Percentiles rank a stretch among this genome's conserved stretches.
phyloP scores from a whole-genome alignment of 2,113 vertebrate genomes.

The Sinocyclocheilus grahami region DNA sequence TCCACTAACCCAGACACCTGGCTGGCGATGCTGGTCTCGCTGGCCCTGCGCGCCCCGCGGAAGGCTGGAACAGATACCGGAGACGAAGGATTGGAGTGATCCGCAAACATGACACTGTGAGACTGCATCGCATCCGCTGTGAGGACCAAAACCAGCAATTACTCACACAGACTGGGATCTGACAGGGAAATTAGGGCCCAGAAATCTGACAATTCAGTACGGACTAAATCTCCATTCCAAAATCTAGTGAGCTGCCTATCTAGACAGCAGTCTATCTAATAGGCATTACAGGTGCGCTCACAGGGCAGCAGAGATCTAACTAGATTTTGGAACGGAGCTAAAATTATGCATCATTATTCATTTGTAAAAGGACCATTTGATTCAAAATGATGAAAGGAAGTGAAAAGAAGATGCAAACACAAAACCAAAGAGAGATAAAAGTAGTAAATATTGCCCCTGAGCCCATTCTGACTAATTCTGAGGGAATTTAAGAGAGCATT shows the following conservation, averaged over 20 bases:
- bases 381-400: conserved; percentile 4
- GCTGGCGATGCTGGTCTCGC: conserved; percentile 94
- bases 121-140: conserved; percentile 74
- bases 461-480: not conserved
- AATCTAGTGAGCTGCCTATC: not conserved
- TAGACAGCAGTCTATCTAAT: not conserved
- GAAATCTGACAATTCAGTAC: not conserved
- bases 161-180: not conserved
- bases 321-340: not conserved
- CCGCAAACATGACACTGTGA: conserved; percentile 71
- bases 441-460: conserved; percentile 24
- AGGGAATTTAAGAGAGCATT: too few species aligned
- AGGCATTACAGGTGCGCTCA: not conserved
- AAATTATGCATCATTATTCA: not conserved
- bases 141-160: conserved; percentile 36
- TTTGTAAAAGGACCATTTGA: conserved; percentile 2
- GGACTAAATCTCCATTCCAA: not conserved
- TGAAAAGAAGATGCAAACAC: not conserved
- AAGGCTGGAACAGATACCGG: conserved; percentile 77
- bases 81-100: conserved; percentile 73
- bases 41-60: conserved; percentile 83
- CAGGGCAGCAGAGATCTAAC: not conserved
- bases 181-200: not conserved
- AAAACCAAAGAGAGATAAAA: not conserved
- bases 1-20: conserved; percentile 92